A percentile compares a stretch with the other conserved stretches of the same genome.
Evolutionary conservation across 2,113 vertebrate genomes (phyloP).

Genomic region (Corythaixoides concolor): DNA sequence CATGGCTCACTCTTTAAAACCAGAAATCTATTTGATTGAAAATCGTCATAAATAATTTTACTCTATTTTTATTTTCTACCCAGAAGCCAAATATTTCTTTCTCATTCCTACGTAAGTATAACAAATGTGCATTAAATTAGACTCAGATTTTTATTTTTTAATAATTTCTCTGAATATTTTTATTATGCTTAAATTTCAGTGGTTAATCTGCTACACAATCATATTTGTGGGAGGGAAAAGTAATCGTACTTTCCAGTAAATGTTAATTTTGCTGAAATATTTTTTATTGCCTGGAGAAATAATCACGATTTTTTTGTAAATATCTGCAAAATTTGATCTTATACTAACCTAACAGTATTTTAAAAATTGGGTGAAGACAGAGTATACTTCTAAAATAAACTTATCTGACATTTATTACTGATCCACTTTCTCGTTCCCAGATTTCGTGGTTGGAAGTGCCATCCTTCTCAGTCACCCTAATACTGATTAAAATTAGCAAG

Average conservation of each 20-base stretch:
- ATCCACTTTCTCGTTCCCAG: neutral
- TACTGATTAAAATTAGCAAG: constrained; percentile 3
- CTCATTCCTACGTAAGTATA: neutral
- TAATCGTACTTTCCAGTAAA: neutral
- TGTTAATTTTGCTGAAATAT: neutral
- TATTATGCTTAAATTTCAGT: neutral
- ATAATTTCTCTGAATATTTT: neutral
- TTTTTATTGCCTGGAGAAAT: neutral
- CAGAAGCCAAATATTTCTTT: neutral
- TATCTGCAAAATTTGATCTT: neutral
- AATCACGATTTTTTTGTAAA: neutral
- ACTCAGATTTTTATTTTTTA: neutral
- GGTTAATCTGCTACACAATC: neutral
- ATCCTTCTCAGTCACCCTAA: constrained; percentile 13
- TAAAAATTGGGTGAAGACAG: neutral
- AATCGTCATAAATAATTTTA: neutral
- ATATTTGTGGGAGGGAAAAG: neutral
- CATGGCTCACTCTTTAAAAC: neutral
- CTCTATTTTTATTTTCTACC: neutral
- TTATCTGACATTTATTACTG: neutral
- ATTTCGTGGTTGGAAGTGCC: neutral
- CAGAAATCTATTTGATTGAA: neutral
- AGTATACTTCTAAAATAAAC: neutral
- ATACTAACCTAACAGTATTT: neutral
- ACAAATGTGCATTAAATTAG: neutral